These are phyloP conservation scores for Smittia aterrima DNA, from an alignment of 2,888 invertebrate species.

Conservation along the genomic window DNA sequence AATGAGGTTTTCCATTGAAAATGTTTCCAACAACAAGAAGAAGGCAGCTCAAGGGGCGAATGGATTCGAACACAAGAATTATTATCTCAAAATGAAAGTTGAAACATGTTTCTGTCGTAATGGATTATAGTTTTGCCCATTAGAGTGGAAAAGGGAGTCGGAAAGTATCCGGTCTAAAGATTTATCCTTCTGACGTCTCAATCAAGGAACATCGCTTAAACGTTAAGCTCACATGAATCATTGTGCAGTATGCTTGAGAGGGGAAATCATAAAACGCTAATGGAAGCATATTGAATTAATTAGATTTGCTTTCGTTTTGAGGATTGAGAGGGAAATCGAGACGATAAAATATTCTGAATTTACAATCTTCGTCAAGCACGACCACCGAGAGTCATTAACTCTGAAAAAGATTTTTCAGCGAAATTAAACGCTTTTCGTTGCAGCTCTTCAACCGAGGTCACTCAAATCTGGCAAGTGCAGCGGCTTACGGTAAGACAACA, in stretches of 20 bases:
- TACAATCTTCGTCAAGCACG: background rate
- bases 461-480: slow-evolving; percentile 42
- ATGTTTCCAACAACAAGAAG: no score
- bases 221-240: background rate
- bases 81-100: background rate
- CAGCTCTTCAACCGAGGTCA: slow-evolving; percentile 43
- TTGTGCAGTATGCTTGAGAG: background rate
- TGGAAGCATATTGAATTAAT: slow-evolving; percentile 29
- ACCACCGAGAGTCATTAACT: background rate
- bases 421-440: slow-evolving; percentile 19
- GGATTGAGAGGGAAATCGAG: background rate
- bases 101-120: background rate
- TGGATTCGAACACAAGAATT: background rate
- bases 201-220: background rate
- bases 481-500: slow-evolving; percentile 42
- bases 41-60: no score
- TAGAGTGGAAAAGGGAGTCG: background rate
- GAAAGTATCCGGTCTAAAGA: background rate
- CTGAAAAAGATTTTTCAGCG: no score
- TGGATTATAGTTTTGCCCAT: background rate
- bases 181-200: background rate
- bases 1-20: background rate
- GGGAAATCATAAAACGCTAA: slow-evolving; percentile 1
- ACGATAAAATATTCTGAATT: background rate
- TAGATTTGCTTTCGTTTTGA: slow-evolving; percentile 2